phyloP scores from a whole-genome alignment of 2,113 vertebrate species.

The Muntiacus reevesi region DNA sequence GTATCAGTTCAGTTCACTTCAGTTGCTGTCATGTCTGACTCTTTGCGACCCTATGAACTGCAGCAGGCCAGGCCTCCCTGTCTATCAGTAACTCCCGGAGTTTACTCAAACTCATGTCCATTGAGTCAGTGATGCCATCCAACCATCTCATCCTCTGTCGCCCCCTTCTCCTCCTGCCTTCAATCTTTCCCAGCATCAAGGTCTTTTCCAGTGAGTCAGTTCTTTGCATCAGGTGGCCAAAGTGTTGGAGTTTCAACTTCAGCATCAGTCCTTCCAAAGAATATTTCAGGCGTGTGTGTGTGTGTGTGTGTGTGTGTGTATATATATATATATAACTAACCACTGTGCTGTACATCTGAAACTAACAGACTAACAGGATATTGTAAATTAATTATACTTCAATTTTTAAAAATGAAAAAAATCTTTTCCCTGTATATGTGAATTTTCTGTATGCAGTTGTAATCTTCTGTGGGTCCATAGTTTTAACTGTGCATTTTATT shows the following conservation, averaged over 20 bases:
- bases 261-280: not conserved
- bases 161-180: not conserved
- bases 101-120: not conserved
- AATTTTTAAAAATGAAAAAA: not conserved
- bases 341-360: not conserved
- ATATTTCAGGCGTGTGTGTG: not conserved
- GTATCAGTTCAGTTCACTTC: not conserved
- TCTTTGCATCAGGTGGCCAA: not conserved
- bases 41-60: not conserved
- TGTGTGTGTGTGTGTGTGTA: no score
- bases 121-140: not conserved
- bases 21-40: not conserved
- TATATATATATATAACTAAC: not conserved
- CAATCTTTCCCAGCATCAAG: not conserved
- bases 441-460: slow-evolving; percentile 10
- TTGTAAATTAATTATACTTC: not conserved
- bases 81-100: not conserved
- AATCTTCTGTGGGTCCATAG: slow-evolving; percentile 49
- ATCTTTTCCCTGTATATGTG: not conserved
- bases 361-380: not conserved
- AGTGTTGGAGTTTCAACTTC: not conserved
- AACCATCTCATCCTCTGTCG: not conserved
- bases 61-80: not conserved
- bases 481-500: slow-evolving; percentile 77
- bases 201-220: not conserved